phyloP scores from a whole-genome alignment of 2,797 vertebrate genomes.

The Echeneis naucrates region DNA sequence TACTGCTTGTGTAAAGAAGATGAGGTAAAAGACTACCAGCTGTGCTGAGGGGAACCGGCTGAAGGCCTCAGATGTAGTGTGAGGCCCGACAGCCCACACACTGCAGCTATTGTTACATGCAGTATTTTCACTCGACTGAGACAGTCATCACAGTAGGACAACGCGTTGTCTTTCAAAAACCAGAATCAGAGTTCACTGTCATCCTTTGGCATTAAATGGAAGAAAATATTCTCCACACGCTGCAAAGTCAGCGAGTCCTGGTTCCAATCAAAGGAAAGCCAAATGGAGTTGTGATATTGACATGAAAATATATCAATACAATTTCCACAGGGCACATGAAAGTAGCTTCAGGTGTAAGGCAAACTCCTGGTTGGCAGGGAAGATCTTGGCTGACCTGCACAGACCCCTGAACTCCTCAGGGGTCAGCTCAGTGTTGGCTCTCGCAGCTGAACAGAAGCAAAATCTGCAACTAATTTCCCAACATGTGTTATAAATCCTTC shows the following conservation, averaged over 20 bases:
- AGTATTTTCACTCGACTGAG: background rate
- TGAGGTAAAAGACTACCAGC: background rate
- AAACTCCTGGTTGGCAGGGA: background rate
- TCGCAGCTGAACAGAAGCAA: background rate
- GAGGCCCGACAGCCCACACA: conserved; percentile 30
- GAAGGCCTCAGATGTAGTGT: conserved; percentile 49
- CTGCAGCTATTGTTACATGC: background rate
- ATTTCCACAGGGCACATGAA: background rate
- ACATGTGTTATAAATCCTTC: background rate
- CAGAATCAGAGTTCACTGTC: no score
- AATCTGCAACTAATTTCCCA: background rate
- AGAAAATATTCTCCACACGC: no score
- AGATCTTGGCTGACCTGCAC: background rate
- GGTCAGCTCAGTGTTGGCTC: no score
- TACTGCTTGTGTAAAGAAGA: background rate
- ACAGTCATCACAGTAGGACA: background rate
- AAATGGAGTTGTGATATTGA: background rate
- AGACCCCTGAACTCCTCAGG: background rate
- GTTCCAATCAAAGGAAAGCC: background rate
- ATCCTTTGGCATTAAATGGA: background rate
- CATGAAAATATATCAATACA: background rate
- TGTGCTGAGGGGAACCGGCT: background rate
- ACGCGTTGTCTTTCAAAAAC: background rate
- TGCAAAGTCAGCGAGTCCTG: background rate
- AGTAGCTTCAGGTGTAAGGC: no score